Conservation (phyloP, 2,888 invertebrate genomes). For the Drosophila niveifrons region DNA sequence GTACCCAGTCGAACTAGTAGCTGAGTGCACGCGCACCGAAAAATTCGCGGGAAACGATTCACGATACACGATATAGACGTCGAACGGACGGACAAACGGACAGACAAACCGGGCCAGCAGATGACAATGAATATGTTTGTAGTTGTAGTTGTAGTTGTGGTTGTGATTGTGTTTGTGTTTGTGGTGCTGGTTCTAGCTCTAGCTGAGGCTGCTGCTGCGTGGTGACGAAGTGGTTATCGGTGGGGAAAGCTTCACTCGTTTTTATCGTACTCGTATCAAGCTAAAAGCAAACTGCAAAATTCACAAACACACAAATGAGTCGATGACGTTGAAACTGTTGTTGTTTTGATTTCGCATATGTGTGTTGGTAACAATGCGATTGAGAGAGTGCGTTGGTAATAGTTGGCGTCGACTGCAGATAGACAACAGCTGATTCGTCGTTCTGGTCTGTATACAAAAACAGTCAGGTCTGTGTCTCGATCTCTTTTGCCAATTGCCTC, state of each 20-base stretch:
- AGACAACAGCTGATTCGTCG: conserved; percentile 41
- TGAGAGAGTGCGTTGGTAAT: conserved; percentile 10
- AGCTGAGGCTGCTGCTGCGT: background rate
- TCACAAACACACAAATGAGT: conserved; percentile 31
- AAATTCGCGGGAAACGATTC: conserved; percentile 67
- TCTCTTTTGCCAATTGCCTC: conserved; percentile 12
- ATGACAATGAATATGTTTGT: conserved; percentile 25
- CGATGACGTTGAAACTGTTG: conserved; percentile 36
- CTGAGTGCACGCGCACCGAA: conserved; percentile 76
- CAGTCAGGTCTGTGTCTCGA: conserved; percentile 19
- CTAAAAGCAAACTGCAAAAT: conserved; percentile 24
- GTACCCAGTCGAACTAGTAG: conserved; percentile 54
- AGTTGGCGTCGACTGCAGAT: conserved; percentile 16
- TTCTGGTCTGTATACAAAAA: conserved; percentile 9
- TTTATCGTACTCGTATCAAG: conserved; percentile 57
- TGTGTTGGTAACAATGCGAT: conserved; percentile 4
- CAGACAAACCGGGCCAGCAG: conserved; percentile 24
- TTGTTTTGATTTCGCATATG: conserved; percentile 6
- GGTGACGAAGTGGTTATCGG: background rate
- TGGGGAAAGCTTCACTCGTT: conserved; percentile 26
- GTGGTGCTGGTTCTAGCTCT: background rate
- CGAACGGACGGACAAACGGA: background rate
- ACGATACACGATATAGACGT: conserved; percentile 25
- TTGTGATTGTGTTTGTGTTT: background rate
- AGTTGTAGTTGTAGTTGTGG: conserved; percentile 1